Base-by-base conservation (phyloP, 2,888 invertebrate species). In the Asteroscopus sphinx region DNA sequence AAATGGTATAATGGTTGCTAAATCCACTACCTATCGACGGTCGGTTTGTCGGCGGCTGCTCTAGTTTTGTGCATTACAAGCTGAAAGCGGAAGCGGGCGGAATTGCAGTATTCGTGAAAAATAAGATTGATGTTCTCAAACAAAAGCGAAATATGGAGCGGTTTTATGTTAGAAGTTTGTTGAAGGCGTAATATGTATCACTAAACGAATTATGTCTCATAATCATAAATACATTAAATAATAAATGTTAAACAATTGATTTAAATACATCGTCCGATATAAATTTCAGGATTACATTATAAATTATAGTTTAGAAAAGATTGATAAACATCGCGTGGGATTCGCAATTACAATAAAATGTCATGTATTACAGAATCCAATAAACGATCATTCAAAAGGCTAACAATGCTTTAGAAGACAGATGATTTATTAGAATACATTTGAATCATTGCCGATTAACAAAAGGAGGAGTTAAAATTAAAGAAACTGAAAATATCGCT, bases 1-100 rank as follows among this genome's bases (percentile, higher is more conserved):
- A 82, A 85, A 82, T 83, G 80, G 78, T 79, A 82, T 85, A 88
- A 87, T 87, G 84, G 85, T 78, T 76, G 83, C 84, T 87, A 88
- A 90, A 90, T 89, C 86, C 85, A 83, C 84, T 89, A 86, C 87
- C 89, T 89, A 88, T 83, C 87, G 84, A 73, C 65, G 72, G 72
- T 72, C 73, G 73, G 66, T 67, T 74, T 70, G 64, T 66, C 57
- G 75, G 72, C 80, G 73, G 79, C 69, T 85, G 80, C 77, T 82
- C 80, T 81, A 76, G 69, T 83, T 83, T 48, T 36, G 37, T 13
- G 15, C 28, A 76, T 77, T 53, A 1, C 45, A 70, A 77, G 56
- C 35, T 11, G 64, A 12, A 49, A 45, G 73, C 41, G 40, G 16
- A 25, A 63, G 67, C 62, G 63, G 7, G 13, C 11, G 15, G 15